Evolutionary conservation across 2,797 vertebrate species (phyloP).

Genomic region (Sciaenops ocellatus): DNA sequence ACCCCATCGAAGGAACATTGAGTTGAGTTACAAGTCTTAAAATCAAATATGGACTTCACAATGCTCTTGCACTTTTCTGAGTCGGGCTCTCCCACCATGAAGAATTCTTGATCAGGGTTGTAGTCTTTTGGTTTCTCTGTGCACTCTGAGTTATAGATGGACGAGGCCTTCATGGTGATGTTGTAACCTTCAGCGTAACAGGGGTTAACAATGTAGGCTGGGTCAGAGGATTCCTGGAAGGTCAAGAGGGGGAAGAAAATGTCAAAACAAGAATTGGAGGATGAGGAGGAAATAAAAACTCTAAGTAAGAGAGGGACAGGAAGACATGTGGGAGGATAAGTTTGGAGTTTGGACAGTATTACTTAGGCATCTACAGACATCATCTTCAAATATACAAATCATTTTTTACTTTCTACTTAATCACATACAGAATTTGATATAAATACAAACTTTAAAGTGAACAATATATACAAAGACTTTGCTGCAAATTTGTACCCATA

Average conservation of each 20-base stretch:
- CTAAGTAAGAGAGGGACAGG: neutral
- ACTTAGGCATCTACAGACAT: neutral
- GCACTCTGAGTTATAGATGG: conserved; percentile 89
- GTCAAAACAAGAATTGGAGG: neutral
- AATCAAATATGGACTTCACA: conserved; percentile 89
- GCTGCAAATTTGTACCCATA: neutral
- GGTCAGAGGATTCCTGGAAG: conserved; percentile 77
- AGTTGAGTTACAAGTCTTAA: conserved; percentile 81
- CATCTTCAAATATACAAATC: neutral
- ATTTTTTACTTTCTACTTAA: neutral
- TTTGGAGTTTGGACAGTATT: neutral
- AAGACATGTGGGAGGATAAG: neutral
- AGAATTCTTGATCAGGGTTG: conserved; percentile 67
- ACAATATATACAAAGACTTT: conserved; percentile 1
- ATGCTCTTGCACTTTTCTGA: conserved; percentile 82
- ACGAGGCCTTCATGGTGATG: conserved; percentile 67
- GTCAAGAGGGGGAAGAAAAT: neutral
- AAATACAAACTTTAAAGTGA: conserved; percentile 5
- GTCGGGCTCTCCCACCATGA: conserved; percentile 85
- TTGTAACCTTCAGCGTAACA: conserved; percentile 88
- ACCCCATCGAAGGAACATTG: conserved; percentile 89
- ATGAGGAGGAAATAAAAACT: neutral
- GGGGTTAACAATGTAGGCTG: conserved; percentile 83
- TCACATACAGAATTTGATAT: neutral
- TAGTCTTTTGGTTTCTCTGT: conserved; percentile 82